Evolutionary conservation across 2,797 vertebrate genomes (phyloP).

Genomic region (Thunnus albacares): DNA sequence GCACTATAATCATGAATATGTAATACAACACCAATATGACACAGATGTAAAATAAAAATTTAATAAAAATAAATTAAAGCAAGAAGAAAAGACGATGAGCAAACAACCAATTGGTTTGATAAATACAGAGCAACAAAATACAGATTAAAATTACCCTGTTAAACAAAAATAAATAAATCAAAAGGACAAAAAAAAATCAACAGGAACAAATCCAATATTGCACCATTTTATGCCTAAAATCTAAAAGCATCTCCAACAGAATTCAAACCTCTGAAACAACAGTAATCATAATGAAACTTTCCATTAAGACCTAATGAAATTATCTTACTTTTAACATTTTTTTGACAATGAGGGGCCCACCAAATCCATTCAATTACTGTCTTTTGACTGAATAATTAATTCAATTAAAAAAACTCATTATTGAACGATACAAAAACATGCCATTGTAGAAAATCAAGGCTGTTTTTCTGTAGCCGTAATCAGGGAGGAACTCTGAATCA

Average conservation of each 20-base stretch:
- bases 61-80: background rate
- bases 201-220: background rate
- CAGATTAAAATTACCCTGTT: background rate
- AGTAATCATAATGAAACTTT: background rate
- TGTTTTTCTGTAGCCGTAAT: background rate
- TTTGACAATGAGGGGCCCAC: background rate
- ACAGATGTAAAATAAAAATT: background rate
- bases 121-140: constrained; percentile 1
- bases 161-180: background rate
- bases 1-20: background rate
- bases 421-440: background rate
- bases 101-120: background rate
- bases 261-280: constrained; percentile 2
- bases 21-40: background rate
- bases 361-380: constrained; percentile 2
- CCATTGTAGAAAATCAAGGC: background rate
- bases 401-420: background rate
- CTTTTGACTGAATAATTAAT: background rate
- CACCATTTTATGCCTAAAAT: background rate
- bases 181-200: background rate
- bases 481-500: background rate
- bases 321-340: background rate
- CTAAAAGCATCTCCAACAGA: background rate
- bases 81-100: background rate
- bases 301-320: background rate